phyloP scores from a whole-genome alignment of 1,140 invertebrate species.

The Physella acuta region DNA sequence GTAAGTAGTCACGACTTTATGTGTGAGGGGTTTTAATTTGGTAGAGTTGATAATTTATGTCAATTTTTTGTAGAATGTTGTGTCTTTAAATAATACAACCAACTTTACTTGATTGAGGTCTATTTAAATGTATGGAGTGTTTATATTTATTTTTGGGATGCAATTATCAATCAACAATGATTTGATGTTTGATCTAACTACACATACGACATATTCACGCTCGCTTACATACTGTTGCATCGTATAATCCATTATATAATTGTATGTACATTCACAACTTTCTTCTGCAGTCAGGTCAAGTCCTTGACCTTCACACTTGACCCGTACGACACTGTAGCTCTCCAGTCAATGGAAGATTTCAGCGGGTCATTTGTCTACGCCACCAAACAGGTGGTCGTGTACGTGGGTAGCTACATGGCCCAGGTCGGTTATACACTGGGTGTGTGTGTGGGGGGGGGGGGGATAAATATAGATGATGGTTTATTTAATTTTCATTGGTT shows the following conservation, averaged over 20 bases:
- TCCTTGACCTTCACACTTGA: neutral
- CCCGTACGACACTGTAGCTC: neutral
- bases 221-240: no score
- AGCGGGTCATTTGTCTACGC: neutral
- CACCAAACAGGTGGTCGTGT: neutral
- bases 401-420: neutral
- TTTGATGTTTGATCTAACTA: no score
- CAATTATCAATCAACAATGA: no score
- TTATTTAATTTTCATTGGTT: no score
- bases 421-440: neutral
- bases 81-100: no score
- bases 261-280: neutral
- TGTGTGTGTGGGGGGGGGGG: neutral
- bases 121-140: neutral
- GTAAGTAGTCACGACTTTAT: neutral
- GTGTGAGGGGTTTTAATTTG: neutral
- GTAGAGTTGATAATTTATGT: no score
- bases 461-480: neutral
- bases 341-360: neutral
- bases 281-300: neutral
- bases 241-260: neutral
- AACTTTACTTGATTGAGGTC: no score
- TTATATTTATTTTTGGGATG: no score
- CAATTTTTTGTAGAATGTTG: no score
- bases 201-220: no score